Evolutionary conservation across 2,113 vertebrate species (phyloP).

Genomic region (Antennarius striatus): DNA sequence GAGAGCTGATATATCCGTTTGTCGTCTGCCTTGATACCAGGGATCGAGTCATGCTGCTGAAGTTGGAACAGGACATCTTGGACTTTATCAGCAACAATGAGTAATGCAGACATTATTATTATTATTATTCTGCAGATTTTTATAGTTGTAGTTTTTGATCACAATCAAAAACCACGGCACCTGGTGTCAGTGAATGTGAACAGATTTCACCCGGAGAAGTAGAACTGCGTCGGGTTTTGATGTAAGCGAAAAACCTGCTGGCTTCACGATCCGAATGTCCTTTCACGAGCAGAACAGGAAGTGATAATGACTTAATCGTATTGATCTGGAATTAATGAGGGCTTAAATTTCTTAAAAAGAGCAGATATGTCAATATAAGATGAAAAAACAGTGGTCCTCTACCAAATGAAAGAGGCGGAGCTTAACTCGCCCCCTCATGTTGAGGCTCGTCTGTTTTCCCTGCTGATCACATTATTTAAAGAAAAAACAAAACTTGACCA

Average conservation of each 20-base stretch:
- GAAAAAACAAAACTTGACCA: no score
- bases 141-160: background rate
- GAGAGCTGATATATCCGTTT: no score
- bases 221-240: slow-evolving; percentile 1
- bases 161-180: background rate
- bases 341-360: background rate
- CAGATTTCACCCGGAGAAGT: slow-evolving; percentile 1
- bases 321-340: background rate
- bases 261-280: background rate
- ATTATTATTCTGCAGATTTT: background rate
- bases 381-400: background rate
- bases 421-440: background rate
- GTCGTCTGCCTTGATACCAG: slow-evolving; percentile 63
- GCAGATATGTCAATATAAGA: slow-evolving; percentile 4
- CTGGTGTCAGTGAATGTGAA: background rate
- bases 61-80: slow-evolving; percentile 99
- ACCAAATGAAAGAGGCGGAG: background rate
- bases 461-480: no score
- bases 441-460: no score
- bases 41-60: slow-evolving; percentile 99
- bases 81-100: slow-evolving; percentile 99
- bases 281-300: no score
- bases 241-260: background rate
- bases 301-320: background rate
- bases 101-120: slow-evolving; percentile 82